Conservation (phyloP, 1,140 invertebrate species). For the Cydia strobilella region DNA sequence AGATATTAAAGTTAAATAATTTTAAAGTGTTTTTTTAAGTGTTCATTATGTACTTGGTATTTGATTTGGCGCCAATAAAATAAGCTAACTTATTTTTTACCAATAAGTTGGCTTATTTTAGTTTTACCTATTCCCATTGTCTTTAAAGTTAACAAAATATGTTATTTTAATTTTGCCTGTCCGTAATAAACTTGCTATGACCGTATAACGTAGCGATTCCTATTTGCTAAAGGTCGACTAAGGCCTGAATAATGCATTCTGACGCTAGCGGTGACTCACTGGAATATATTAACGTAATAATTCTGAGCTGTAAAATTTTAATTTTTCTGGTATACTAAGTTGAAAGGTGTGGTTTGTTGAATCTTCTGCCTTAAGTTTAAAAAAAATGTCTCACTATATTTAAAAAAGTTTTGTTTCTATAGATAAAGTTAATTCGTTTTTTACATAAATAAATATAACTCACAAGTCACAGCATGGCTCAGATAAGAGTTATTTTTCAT, state of each 20-base stretch:
- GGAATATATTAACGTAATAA: constrained; percentile 3
- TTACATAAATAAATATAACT: too few species aligned
- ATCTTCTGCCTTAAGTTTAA: not conserved
- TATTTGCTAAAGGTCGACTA: not conserved
- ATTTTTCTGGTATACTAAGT: not conserved
- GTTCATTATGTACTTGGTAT: too few species aligned
- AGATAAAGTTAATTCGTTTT: too few species aligned
- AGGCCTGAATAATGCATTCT: constrained; percentile 16
- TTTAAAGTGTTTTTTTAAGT: too few species aligned
- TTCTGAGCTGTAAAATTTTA: not conserved
- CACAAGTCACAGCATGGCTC: too few species aligned
- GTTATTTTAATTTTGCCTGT: not conserved
- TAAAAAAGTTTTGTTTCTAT: too few species aligned
- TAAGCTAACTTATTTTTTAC: too few species aligned
- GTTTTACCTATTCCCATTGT: not conserved
- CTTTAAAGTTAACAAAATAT: not conserved
- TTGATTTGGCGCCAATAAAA: too few species aligned
- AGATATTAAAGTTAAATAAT: too few species aligned
- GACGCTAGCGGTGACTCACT: constrained; percentile 8
- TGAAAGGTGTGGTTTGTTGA: not conserved
- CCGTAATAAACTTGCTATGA: not conserved
- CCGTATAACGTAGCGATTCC: not conserved
- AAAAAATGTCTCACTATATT: too few species aligned
- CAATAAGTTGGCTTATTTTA: not conserved
- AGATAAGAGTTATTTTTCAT: too few species aligned